Percentiles rank a stretch among this genome's conserved stretches.
Evolutionary conservation across 2,113 vertebrate genomes (phyloP).

Genomic region (Limanda limanda): DNA sequence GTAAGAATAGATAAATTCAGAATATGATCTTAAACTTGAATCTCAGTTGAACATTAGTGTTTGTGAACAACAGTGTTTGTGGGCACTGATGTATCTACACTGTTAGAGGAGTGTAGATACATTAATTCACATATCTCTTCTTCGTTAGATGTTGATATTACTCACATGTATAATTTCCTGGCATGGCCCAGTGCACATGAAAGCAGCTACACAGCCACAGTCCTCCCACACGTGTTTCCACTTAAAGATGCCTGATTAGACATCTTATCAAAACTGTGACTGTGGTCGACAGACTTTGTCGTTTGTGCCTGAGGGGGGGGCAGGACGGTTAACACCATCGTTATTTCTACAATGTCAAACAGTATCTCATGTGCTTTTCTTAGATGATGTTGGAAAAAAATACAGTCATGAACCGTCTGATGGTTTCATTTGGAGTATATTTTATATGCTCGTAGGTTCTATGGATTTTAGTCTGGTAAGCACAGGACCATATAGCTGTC

Average conservation of each 20-base stretch:
- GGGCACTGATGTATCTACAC: no score
- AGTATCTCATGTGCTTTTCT: background rate
- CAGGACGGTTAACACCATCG: no score
- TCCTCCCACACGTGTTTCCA: background rate
- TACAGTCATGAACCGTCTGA: no score
- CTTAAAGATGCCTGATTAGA: background rate
- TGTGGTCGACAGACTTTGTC: no score
- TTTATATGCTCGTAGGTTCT: no score
- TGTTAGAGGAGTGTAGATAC: slow-evolving; percentile 6
- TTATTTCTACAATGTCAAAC: background rate
- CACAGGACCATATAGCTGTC: no score
- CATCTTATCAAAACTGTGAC: no score
- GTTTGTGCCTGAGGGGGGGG: no score
- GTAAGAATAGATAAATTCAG: background rate
- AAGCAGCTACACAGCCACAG: background rate
- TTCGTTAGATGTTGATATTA: background rate
- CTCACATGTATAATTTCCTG: background rate
- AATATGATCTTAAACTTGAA: slow-evolving; percentile 12
- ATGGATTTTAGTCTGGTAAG: no score
- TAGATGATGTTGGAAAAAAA: background rate
- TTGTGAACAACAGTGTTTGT: background rate
- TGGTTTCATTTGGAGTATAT: no score
- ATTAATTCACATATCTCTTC: background rate
- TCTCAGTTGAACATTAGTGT: no score
- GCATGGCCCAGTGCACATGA: background rate